phyloP scores from a whole-genome alignment of 1,140 invertebrate species.

The Episyrphus balteatus region DNA sequence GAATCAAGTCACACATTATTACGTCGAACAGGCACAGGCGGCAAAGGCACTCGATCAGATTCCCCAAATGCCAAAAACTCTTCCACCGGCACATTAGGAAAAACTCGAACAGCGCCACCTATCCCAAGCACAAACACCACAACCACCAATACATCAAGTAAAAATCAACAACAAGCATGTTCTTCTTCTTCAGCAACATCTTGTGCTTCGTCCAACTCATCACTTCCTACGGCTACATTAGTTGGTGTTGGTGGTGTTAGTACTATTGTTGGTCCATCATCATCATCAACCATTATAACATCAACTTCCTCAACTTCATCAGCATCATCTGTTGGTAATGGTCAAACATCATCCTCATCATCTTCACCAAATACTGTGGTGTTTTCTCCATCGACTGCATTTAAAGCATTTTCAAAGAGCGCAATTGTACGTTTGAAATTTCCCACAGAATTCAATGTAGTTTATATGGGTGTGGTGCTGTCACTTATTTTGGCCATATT shows the following conservation, averaged over 20 bases:
- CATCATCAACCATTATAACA: not conserved
- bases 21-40: constrained; percentile 8
- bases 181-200: constrained; percentile 10
- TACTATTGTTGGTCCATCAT: not conserved
- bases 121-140: not conserved
- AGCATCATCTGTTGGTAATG: not conserved
- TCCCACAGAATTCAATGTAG: constrained; percentile 17
- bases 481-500: constrained; percentile 23
- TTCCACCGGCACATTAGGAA: not conserved
- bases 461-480: constrained; percentile 23
- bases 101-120: not conserved
- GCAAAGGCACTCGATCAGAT: constrained; percentile 5
- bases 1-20: constrained; percentile 6
- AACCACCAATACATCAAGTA: not conserved
- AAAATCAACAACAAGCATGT: constrained; percentile 2
- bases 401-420: constrained; percentile 3
- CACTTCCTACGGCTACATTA: constrained; percentile 12
- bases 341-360: not conserved
- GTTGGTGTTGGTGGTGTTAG: not conserved
- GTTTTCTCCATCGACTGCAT: not conserved
- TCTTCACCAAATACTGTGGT: not conserved
- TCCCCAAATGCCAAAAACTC: not conserved
- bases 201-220: constrained; percentile 10
- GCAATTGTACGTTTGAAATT: constrained; percentile 11
- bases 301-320: not conserved